Evolutionary conservation across 2,113 vertebrate species (phyloP).

Genomic region (Cynocephalus volans): DNA sequence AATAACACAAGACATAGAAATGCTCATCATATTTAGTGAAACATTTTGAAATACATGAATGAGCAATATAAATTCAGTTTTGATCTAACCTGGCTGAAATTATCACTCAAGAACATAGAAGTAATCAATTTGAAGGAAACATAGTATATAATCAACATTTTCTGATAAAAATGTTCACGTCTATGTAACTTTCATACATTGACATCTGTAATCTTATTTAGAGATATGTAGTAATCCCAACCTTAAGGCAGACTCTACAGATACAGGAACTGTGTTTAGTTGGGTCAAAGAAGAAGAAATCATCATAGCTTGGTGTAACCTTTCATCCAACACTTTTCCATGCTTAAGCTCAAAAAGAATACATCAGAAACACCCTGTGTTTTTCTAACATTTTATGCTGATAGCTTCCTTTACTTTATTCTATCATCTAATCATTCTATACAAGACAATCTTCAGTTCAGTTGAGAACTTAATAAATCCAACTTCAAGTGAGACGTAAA

Average conservation of each 20-base stretch:
- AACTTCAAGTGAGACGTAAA: neutral
- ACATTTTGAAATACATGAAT: neutral
- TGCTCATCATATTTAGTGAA: neutral
- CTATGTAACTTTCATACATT: neutral
- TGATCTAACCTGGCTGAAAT: neutral
- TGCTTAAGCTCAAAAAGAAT: neutral
- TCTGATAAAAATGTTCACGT: neutral
- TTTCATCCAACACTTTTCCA: neutral
- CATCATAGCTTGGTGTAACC: neutral
- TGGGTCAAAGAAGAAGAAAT: neutral
- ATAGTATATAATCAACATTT: neutral
- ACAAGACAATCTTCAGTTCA: constrained; percentile 4
- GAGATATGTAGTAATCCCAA: neutral
- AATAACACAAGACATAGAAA: neutral
- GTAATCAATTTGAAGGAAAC: neutral
- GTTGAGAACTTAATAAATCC: neutral
- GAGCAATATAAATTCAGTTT: neutral
- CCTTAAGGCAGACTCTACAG: neutral
- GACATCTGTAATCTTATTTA: neutral
- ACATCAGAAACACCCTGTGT: neutral
- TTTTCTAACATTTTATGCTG: neutral
- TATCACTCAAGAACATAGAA: neutral
- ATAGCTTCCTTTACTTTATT: neutral
- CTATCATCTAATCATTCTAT: neutral
- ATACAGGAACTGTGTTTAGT: neutral